Base-by-base conservation (phyloP, 2,888 invertebrate species). In the Drosophila mulleri region DNA sequence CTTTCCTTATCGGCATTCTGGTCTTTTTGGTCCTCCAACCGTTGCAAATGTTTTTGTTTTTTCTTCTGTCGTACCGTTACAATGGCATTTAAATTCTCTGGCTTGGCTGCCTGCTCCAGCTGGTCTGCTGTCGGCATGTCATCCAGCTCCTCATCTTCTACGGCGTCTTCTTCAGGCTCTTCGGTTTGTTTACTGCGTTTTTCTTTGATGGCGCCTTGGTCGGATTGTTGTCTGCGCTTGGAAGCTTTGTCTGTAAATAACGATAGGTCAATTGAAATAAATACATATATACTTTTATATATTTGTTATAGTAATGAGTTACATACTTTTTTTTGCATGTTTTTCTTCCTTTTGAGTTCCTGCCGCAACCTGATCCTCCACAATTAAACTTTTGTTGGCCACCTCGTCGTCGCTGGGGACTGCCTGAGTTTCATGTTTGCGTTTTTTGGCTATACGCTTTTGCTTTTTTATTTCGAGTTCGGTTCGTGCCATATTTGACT, bases 61-160 rank as follows among this genome's bases (percentile, higher is more conserved):
- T 96, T 96, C 81, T 94, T 93, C 86, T 95, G 94, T 2, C 96
- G 94, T 62, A 95, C 95, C 0, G 96, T 96, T 79, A 94, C 94
- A 77, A 94, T 93, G 48, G 92, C 92, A 20, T 91, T 90, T 3
- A 63, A 54, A 52, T 93, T 93, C 70, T 92, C 91, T 0, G 92
- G 91, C n/a, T 85, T 91, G 18, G 88, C 78, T 87, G 93, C 86
- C 80, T 92, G 87, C 62, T 87, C 69, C 76, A 92, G 66, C 70
- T 91, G 84, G 4, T 92, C 92, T 47, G 91, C 71, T 85, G 88
- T 74, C 89, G 94, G 81, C 82, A 83, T 41, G 64, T 83, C 78
- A 72, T 92, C 81, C 90, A 93, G 87, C 92, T 94, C 88, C 91
- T 94, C 88, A 92, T 93, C 84, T 89, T 93, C 76, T 80, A 29